Evolutionary conservation across 2,888 invertebrate genomes (phyloP).

Genomic region (Sarcophaga rosellei): DNA sequence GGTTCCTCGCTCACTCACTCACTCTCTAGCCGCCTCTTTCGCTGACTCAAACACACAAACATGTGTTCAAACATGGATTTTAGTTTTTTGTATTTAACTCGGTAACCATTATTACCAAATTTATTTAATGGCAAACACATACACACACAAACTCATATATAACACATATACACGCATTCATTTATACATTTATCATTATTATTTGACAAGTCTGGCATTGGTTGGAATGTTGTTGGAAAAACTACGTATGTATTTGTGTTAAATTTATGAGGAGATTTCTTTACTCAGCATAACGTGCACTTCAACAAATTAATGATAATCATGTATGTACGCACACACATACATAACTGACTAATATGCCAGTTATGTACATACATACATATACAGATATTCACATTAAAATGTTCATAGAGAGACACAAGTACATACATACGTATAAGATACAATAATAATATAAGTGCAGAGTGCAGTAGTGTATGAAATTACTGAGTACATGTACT

Average conservation of each 20-base stretch:
- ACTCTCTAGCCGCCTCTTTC: not conserved
- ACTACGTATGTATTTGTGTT: constrained; percentile 53
- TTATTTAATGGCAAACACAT: not conserved
- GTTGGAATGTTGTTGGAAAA: constrained; percentile 28
- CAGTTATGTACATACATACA: not conserved
- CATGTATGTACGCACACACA: not conserved
- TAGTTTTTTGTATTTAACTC: constrained; percentile 37
- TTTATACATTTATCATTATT: constrained; percentile 53
- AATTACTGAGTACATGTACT: constrained; percentile 8
- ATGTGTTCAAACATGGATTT: not conserved
- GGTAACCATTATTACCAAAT: constrained; percentile 38
- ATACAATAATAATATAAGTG: not conserved
- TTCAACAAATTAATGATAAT: constrained; percentile 53
- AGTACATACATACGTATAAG: no score
- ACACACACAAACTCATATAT: constrained; percentile 5
- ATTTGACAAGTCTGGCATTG: constrained; percentile 55
- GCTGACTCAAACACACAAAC: not conserved
- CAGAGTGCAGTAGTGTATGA: constrained; percentile 10
- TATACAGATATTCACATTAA: not conserved
- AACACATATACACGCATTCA: not conserved
- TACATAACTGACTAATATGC: not conserved
- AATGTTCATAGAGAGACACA: not conserved
- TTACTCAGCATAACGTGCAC: constrained; percentile 61
- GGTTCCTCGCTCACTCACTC: not conserved
- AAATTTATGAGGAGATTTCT: constrained; percentile 61